Evolutionary conservation across 35 echinoderm and acorn worm genomes (phyloP), one percentile per base, ranked within the genome.

Genomic region (Apostichopus californicus): DNA sequence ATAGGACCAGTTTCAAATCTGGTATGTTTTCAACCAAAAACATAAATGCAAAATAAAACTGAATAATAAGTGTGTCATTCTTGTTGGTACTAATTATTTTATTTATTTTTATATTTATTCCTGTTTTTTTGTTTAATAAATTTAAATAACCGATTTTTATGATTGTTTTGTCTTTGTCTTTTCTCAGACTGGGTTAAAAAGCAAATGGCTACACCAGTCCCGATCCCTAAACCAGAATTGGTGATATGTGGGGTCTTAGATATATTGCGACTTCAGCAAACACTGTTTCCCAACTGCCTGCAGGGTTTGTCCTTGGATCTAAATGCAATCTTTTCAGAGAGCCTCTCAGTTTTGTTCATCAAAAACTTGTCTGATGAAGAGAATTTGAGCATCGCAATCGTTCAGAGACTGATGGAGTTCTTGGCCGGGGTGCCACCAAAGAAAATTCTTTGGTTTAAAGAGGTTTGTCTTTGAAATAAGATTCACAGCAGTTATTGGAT

Each of bases 401-500:
- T 91, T 23, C 54, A 23, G 54, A 18, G 26, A 7, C 6, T 79
- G 46, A 78, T 91, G 77, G 89, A 79, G 53, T 91, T 91, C 22
- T 56, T 91, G 17, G 15, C 15, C 18, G 17, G n/a, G 9, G 15
- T 91, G n/a, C 89, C 89, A 26, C n/a, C 89, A 20, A 91, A 79
- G 73, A 91, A 79, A 56, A 91, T 91, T 10, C 52, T 52, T 17
- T 91, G 89, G 89, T 91, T 91, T 54, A 91, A 91, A 79, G 89
- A 89, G 86, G 86, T 89, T 14, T 87, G 7, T 89, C 8, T 72
- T 58, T 73, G 58, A 61, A 8, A 12, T 12, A 46, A 46, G 34
- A 46, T 46, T 46, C 34, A 46, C 34, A 46, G 34, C 34, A 46
- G 34, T 46, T 46, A 46, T 46, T 46, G 34, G 34, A 46, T 4